Evolutionary conservation across 2,113 vertebrate species (phyloP), one percentile per base, ranked within the genome.

Genomic region (Daboia siamensis): DNA sequence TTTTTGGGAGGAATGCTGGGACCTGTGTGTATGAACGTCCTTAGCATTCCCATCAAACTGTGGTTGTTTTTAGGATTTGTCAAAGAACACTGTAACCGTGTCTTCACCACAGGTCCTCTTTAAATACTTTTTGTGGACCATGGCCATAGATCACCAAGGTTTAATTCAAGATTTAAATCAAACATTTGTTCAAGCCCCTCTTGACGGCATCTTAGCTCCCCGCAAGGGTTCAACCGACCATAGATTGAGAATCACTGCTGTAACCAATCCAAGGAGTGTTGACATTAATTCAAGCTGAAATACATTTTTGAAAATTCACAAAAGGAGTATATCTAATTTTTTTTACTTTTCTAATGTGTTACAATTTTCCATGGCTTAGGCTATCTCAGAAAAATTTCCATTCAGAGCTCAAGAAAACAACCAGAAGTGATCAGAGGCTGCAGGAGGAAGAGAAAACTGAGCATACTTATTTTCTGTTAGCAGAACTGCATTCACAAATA

Each of bases 171-270:
- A 56, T 26, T 61, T 61, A 61, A 61, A 61, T 61, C 24, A 61
- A 64, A 64, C 26, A 64, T n/a, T 64, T n/a, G 26, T 64, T 29
- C 26, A 64, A 64, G 61, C 26, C 26, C 26, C 61, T 12, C 52
- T 54, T 54, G 52, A 24, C 23, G 21, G 23, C 21, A 57, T 57
- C 0, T 0, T 9, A 7, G 0, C 0, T 0, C 3, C 26, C 26
- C 59, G 10, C 26, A 1, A 51, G 26, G 26, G 26, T 12, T 64
- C 26, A 64, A 3, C 4, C 4, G 0, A 12, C 61, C 26, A 64
- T 26, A 29, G 61, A 8, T n/a, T 64, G 61, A 64, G 26, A 64
- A 64, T 26, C 26, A 64, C 11, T 5, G 1, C 46, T 15, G 10
- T 86, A 51, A 51, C n/a, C 46, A 51, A 23, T 13, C 11, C 4